These are phyloP conservation scores for Pipistrellus kuhlii DNA, from an alignment of 2,797 vertebrate genomes.

Conservation along the genomic window DNA sequence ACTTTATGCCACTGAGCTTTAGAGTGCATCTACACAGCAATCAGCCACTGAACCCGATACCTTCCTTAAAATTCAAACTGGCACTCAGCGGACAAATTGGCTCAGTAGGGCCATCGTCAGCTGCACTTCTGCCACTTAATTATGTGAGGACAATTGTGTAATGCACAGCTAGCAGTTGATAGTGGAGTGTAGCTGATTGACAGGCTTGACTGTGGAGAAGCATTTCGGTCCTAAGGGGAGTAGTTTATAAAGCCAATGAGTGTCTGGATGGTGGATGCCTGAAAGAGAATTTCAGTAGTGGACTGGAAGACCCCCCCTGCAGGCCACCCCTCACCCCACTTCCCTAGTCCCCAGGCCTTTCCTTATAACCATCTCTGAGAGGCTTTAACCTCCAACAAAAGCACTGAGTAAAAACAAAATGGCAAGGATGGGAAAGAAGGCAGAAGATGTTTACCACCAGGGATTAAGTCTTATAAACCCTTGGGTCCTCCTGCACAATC, in stretches of 20 bases:
- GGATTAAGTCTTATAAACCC: neutral
- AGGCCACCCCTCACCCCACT: neutral
- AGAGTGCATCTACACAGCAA: neutral
- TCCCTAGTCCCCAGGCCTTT: neutral
- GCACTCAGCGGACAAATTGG: too few relatives aligned
- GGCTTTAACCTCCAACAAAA: neutral
- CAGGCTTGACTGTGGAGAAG: neutral
- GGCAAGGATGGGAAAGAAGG: neutral
- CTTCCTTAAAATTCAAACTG: neutral
- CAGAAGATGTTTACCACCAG: neutral
- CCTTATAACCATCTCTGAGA: neutral
- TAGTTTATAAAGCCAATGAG: neutral
- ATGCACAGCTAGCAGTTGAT: neutral
- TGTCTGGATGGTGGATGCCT: neutral
- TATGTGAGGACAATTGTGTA: neutral
- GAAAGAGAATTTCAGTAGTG: neutral
- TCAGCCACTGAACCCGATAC: neutral
- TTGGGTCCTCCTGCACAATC: neutral
- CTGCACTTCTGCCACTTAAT: neutral
- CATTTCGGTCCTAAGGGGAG: neutral
- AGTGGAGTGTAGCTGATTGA: neutral
- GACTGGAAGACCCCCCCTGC: neutral
- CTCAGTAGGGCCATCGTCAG: neutral
- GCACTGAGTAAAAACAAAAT: neutral
- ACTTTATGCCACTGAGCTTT: neutral